Evolutionary conservation across 2,888 invertebrate species (phyloP).

Genomic region (Tachystola acroxantha): DNA sequence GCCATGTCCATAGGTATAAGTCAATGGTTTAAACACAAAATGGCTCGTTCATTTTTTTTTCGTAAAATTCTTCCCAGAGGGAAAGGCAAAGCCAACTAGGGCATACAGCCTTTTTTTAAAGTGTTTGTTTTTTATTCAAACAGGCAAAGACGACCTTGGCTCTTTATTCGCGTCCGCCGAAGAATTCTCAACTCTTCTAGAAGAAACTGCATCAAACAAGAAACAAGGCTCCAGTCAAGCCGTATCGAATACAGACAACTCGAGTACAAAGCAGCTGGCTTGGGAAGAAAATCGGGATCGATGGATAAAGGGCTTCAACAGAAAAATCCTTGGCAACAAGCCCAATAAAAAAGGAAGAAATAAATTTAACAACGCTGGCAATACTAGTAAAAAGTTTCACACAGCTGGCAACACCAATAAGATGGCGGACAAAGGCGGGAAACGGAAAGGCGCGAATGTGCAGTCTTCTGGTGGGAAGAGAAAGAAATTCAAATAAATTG

Average conservation of each 20-base stretch:
- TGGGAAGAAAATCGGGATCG: constrained; percentile 87
- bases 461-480: constrained; percentile 50
- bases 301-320: constrained; percentile 80
- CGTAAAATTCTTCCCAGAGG: no score
- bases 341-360: constrained; percentile 26
- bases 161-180: constrained; percentile 91
- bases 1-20: no score
- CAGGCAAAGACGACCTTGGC: constrained; percentile 73
- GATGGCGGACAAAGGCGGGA: constrained; percentile 41
- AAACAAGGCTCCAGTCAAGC: constrained; percentile 81
- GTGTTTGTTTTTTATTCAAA: no score
- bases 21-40: no score
- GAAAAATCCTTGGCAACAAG: constrained; percentile 56
- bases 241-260: constrained; percentile 86
- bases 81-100: no score
- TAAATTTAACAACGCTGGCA: constrained; percentile 31
- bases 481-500: constrained; percentile 44
- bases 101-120: no score
- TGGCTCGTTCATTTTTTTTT: no score
- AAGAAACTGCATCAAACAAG: constrained; percentile 86
- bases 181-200: constrained; percentile 92
- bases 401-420: constrained; percentile 34
- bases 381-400: constrained; percentile 23
- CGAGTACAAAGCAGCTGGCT: constrained; percentile 86
- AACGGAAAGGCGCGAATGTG: constrained; percentile 37